Percentiles rank a stretch among this genome's conserved stretches.
Evolutionary conservation across 2,797 vertebrate genomes (phyloP).

Genomic region (Taeniopygia guttata): DNA sequence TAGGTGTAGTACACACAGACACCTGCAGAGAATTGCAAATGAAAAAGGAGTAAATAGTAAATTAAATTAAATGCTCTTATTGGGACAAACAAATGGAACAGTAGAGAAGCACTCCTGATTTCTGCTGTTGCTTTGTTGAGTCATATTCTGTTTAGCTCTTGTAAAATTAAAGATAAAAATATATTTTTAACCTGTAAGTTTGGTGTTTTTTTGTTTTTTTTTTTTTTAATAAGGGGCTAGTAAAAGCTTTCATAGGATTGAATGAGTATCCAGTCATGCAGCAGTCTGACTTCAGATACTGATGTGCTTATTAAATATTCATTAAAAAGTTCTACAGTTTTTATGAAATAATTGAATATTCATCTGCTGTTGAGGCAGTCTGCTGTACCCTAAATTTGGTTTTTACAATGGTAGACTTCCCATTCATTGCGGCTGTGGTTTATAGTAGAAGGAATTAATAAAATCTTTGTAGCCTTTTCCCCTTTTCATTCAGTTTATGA

Average conservation of each 20-base stretch:
- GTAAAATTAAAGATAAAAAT: not conserved
- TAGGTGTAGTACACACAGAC: not conserved
- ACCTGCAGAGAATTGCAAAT: not conserved
- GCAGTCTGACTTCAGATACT: not conserved
- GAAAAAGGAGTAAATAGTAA: not conserved
- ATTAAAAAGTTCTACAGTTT: not conserved
- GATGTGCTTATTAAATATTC: not conserved
- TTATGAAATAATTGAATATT: not conserved
- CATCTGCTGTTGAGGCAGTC: not conserved
- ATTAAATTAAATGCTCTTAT: not conserved
- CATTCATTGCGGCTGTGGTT: not conserved
- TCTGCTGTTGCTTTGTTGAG: not conserved
- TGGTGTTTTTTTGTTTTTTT: too few relatives aligned
- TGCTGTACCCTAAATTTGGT: not conserved
- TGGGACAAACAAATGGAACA: not conserved
- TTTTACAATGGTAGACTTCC: not conserved
- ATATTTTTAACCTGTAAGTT: not conserved
- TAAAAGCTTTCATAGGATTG: not conserved
- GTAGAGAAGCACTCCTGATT: not conserved
- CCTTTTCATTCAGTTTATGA: not conserved
- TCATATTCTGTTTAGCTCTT: not conserved
- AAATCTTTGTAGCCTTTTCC: not conserved
- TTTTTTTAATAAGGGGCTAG: not conserved
- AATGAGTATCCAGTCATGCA: not conserved
- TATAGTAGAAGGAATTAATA: not conserved